These are phyloP conservation scores for Parapristionchus giblindavisi DNA, from an alignment of 2,888 invertebrate genomes.

Conservation along the genomic window DNA sequence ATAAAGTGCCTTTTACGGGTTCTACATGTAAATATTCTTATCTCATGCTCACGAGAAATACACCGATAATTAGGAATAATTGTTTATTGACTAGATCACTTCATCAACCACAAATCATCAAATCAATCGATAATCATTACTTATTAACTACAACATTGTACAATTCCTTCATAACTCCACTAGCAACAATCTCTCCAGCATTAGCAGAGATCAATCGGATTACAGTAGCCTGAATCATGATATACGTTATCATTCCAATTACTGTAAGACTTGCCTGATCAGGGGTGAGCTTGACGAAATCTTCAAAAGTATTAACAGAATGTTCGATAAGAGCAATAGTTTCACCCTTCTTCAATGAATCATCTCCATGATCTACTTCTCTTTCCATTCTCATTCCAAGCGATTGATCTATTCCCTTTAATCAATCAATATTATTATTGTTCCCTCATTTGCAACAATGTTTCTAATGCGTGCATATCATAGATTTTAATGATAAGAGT, in stretches of 20 bases:
- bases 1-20: no score
- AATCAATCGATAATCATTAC: no score
- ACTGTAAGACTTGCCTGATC: conserved; percentile 14
- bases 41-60: no score
- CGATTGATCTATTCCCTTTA: conserved; percentile 23
- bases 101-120: no score
- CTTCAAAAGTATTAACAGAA: conserved; percentile 1
- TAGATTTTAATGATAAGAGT: not conserved
- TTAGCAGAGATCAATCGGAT: conserved; percentile 54
- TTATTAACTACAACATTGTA: no score
- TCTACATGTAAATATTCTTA: no score
- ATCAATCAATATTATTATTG: not conserved
- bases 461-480: not conserved
- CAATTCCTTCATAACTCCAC: conserved; percentile 39
- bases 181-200: conserved; percentile 54
- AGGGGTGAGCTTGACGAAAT: conserved; percentile 24
- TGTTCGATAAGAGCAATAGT: conserved; percentile 23
- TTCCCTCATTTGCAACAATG: not conserved
- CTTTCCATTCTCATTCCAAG: not conserved
- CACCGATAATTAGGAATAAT: no score
- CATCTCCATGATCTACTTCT: not conserved
- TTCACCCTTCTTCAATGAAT: conserved; percentile 27
- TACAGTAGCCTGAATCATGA: conserved; percentile 41
- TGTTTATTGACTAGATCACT: no score
- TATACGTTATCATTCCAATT: not conserved